These are phyloP conservation scores for Cantharis rustica DNA, from an alignment of 2,888 invertebrate species.

Conservation along the genomic window DNA sequence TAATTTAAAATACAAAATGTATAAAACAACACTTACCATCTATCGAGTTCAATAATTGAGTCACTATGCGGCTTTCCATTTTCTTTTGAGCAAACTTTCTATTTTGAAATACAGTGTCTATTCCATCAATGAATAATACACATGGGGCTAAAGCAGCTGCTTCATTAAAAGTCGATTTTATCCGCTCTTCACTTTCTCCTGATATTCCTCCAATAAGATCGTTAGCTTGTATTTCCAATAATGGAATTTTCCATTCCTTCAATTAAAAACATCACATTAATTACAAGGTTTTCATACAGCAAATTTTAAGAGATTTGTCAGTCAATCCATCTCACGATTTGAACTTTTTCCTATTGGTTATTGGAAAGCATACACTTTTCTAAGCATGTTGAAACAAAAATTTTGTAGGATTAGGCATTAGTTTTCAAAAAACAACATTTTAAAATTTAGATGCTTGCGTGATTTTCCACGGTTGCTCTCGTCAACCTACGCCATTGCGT, in stretches of 20 bases:
- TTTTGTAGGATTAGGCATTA: no score
- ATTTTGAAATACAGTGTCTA: conserved; percentile 94
- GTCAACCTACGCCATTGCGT: no score
- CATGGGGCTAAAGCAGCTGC: conserved; percentile 77
- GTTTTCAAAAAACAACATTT: no score
- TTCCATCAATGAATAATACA: conserved; percentile 93
- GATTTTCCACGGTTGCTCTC: no score
- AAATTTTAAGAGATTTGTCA: no score
- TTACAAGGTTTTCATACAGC: background rate
- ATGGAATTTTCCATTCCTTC: conserved; percentile 80
- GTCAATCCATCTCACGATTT: no score
- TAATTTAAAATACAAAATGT: background rate
- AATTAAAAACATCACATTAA: background rate
- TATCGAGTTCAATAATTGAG: conserved; percentile 87
- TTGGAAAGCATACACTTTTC: no score
- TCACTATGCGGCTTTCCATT: conserved; percentile 95
- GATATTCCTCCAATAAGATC: conserved; percentile 94
- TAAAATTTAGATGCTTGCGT: no score
- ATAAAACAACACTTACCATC: conserved; percentile 66
- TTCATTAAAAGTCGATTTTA: conserved; percentile 88
- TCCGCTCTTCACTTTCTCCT: conserved; percentile 93
- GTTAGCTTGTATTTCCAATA: conserved; percentile 88
- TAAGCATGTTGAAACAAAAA: no score
- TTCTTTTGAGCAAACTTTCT: conserved; percentile 89
- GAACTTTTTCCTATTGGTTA: no score